Conservation (phyloP, 1,140 invertebrate species). For the Zaprionus capensis region DNA sequence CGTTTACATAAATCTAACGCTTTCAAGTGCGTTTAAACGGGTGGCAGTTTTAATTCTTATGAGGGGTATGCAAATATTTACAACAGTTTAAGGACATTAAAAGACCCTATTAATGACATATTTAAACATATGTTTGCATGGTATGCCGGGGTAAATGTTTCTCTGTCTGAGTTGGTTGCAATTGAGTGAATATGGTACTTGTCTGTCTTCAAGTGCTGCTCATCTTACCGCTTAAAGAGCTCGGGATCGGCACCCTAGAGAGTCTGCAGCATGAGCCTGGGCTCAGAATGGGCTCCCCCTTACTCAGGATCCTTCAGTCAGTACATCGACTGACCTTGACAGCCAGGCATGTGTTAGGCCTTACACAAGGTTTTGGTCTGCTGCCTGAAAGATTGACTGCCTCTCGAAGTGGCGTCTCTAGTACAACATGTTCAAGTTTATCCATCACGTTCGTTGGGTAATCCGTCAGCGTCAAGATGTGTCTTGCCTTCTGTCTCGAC, state of each 20-base stretch:
- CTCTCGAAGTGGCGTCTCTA: not conserved
- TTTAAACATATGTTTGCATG: not conserved
- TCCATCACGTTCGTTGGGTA: not conserved
- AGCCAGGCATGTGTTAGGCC: not conserved
- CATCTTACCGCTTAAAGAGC: too few relatives aligned
- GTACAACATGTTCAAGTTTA: not conserved
- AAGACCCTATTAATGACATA: not conserved
- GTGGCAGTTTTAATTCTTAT: not conserved
- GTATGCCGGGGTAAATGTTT: not conserved
- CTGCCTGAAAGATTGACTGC: not conserved
- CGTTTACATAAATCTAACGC: conserved; percentile 25
- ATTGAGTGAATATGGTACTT: too few relatives aligned
- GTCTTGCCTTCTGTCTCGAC: not conserved
- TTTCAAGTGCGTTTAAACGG: not conserved
- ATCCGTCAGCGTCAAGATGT: conserved; percentile 4
- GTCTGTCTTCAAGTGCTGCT: not conserved
- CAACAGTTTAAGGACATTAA: not conserved
- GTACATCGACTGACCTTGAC: not conserved
- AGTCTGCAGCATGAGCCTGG: not conserved
- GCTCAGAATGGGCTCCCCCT: too few relatives aligned
- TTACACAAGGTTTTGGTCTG: not conserved
- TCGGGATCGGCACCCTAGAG: not conserved
- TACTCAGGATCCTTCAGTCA: not conserved
- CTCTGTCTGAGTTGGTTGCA: not conserved
- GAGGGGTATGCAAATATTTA: not conserved